Base-by-base conservation (phyloP, 37 sponge, comb jelly and placozoan species). In the Ianthella basta region DNA sequence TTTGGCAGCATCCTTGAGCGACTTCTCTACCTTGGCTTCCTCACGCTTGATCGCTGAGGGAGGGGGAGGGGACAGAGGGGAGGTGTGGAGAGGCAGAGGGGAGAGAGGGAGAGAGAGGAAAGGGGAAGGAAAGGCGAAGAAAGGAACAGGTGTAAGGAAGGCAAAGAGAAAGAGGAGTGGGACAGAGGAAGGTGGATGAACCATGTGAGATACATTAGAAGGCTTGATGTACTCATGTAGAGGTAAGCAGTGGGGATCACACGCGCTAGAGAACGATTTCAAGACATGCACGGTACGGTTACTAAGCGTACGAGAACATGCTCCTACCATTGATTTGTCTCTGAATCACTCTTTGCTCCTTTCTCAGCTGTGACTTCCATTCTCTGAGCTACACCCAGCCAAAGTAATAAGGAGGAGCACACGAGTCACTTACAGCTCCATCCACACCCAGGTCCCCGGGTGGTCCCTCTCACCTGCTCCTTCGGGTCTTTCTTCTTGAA, bases 1-100 rank as follows among this genome's bases (percentile, higher is more conserved):
- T 87, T 99, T 99, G 15, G 97, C 99, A 44, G 99, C 99, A 64
- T 99, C 99, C 80, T 93, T 92, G 56, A 99, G 84, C n/a, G 95
- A 95, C 83, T 91, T 92, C 81, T 91, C 88, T 24, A 99, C 99
- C 85, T 98, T 96, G 15, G 34, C 37, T 85, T 96, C 93, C 80
- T 98, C 96, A 53, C 85, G 80, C 68, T 96, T 91, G 24, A 94
- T 98, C 27, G 79, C 95, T 94, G 50, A 20, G 30, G 67, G n/a
- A 40, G 35, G 44, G 21, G 36, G 3, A 35, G 36, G 72, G 14
- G 12, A 80, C 6, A 8, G 5, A 10, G 30, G 33, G 8, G 5
- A 59, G n/a, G 15, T 39, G 0, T 35, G 70, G 39, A 0, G n/a
- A 18, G 14, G 50, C 16, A 38, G 79, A 0, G 38, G 53, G 12